phyloP scores from a whole-genome alignment of 2,888 invertebrate species.

The Merodon equestris region DNA sequence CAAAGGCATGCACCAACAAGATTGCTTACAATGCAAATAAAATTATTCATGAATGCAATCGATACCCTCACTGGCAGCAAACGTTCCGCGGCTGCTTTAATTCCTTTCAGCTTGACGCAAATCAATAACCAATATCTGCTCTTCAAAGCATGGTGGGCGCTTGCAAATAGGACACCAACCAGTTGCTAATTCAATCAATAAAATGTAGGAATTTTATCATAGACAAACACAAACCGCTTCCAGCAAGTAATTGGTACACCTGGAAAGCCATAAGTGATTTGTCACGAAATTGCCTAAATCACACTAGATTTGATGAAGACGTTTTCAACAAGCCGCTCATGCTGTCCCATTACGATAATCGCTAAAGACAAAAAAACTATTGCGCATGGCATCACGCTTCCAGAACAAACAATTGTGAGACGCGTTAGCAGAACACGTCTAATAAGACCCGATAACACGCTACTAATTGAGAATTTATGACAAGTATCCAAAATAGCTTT shows the following conservation, averaged over 20 bases:
- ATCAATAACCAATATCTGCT: too few species aligned
- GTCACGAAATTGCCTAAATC: not conserved
- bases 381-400: slow-evolving; percentile 21
- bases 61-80: too few species aligned
- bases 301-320: not conserved
- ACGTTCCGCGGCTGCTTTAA: too few species aligned
- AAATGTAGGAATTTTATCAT: too few species aligned
- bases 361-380: slow-evolving; percentile 5
- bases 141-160: too few species aligned
- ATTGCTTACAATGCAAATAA: too few species aligned
- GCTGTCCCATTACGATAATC: slow-evolving; percentile 16
- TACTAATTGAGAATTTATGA: slow-evolving; percentile 21
- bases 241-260: not conserved
- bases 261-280: slow-evolving; percentile 1
- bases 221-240: not conserved
- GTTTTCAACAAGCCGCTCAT: not conserved
- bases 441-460: not conserved
- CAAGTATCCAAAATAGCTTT: slow-evolving; percentile 18
- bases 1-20: too few species aligned
- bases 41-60: too few species aligned
- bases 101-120: too few species aligned
- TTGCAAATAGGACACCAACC: too few species aligned
- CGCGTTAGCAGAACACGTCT: not conserved
- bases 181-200: too few species aligned
- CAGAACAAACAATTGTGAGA: slow-evolving; percentile 4